Evolutionary conservation across 2,888 invertebrate genomes (phyloP), one percentile per base, ranked within the genome.

Genomic region (Serripes groenlandicus): DNA sequence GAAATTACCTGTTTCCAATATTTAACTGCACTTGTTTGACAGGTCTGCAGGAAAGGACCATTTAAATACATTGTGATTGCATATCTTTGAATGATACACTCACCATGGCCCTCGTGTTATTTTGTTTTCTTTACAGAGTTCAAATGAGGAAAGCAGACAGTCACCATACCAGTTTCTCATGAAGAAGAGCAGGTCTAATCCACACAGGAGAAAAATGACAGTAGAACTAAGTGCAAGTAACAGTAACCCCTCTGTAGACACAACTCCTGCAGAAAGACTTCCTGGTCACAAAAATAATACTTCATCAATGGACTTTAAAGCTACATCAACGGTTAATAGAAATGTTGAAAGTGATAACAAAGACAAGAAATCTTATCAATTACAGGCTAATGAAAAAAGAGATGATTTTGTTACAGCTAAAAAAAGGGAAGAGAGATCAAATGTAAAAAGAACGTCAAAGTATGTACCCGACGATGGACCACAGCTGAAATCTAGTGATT

Each of bases 201-300:
- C 85, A 9, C 78, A 89, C 72, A 87, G 90, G 7, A 79, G 91
- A 58, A 91, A 85, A 74, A 85, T 79, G 23, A 78, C 72, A 42
- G 32, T 91, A 21, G 81, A 88, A 56, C 75, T 90, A 11, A 5
- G 52, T 32, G n/a, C 21, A 0, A 60, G 18, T 3, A 26, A 0
- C 49, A 32, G 2, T 21, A 28, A 1, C 21, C 2, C 26, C 11
- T 9, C 18, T 15, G 42, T 32, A 3, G 28, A 3, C 21, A 4
- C 42, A n/a, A 37, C 66, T 3, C 35, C 42, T 11, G 1, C 42
- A 37, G 26, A 9, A 1, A 26, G 0, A 3, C 23, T 42, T 34
- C 66, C 42, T 42, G 66, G 66, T 11, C n/a, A 66, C n/a, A 30
- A 26, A 23, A n/a, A n/a, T n/a, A n/a, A n/a, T n/a, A n/a, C n/a